Evolutionary conservation across 2,888 invertebrate genomes (phyloP), one percentile per base, ranked within the genome.

Genomic region (Glaucopsyche alexis): DNA sequence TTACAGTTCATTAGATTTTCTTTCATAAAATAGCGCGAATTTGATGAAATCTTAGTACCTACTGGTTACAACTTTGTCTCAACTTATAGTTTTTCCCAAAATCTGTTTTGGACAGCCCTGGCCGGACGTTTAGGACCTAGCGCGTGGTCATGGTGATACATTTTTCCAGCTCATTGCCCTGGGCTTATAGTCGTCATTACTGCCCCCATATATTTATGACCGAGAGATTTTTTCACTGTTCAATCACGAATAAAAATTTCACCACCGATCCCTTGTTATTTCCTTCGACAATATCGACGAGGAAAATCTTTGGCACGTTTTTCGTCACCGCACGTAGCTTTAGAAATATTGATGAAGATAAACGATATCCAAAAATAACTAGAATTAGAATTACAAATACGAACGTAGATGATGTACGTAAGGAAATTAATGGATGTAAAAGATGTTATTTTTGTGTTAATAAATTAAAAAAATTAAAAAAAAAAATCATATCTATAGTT

Each of bases 121-220:
- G 47, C 47, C 4, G 13, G 7, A 29, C 74, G 75, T 75, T 76
- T 76, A 74, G 76, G 75, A 75, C 78, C 80, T 84, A 82, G 83
- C 83, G 83, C 83, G 85, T 85, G 81, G 84, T 80, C 82, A 81
- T 72, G 76, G 76, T 84, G 80, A 85, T 85, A 85, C 84, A 85
- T 85, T 88, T 90, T 88, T 86, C 84, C 89, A 84, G 84, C 85
- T 88, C 90, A 90, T 90, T 89, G 88, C 89, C 83, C 78, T 80
- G 83, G 84, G 85, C 87, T 89, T 89, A 90, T 88, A 82, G 87
- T 79, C 85, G 84, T 88, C 90, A 88, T 91, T 90, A 89, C 87
- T 86, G 88, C 82, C 79, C 80, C 82, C 80, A 81, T 85, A 87
- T 89, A 89, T 90, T 89, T 89, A 88, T 89, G 86, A 83, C 78